Evolutionary conservation across 2,113 vertebrate genomes (phyloP), one percentile per base, ranked within the genome.

Genomic region (Columba janthina): DNA sequence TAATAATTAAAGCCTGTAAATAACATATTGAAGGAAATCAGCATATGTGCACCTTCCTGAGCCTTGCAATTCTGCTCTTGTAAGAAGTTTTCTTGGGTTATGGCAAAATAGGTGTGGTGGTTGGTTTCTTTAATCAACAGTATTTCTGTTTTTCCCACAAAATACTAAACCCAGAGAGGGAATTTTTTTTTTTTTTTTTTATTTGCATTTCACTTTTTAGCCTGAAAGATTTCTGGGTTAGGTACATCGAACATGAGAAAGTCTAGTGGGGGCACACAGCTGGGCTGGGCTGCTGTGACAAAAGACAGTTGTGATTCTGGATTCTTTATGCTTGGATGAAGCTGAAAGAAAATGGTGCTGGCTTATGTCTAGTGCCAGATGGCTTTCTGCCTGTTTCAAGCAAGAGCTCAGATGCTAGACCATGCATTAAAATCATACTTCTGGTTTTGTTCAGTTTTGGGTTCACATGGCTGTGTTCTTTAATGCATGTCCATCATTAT

Each of bases 251-350:
- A 93, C 84, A 79, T 29, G n/a, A 88, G 48, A 89, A 69, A 65
- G 51, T 40, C 48, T 66, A 21, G 11, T 67, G 58, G 32, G 34
- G 28, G 67, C 8, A n/a, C 48, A 50, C 70, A 88, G 75, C 36
- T 88, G 70, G 76, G 64, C 38, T 83, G 19, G 46, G 22, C 25
- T 85, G 34, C 76, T 91, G 32, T 85, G 71, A 93, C 70, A 95
- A 91, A 91, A 91, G 53, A 54, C 70, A 70, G 11, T 65, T 94
- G 75, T 2, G 3, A 75, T 72, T 91, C 22, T 53, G 51, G 88
- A 81, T 89, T 81, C 88, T 94, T 94, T 91, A 62, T 69, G 36
- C 34, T 60, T 94, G 60, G 46, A 90, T 89, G 77, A 91, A 84
- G 42, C 50, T 53, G 72, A 92, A 95, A 90, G 83, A 85, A 88